Percentiles rank a stretch among this genome's conserved stretches.
phyloP scores from a whole-genome alignment of 2,888 invertebrate species.

The Lydus trimaculatus region DNA sequence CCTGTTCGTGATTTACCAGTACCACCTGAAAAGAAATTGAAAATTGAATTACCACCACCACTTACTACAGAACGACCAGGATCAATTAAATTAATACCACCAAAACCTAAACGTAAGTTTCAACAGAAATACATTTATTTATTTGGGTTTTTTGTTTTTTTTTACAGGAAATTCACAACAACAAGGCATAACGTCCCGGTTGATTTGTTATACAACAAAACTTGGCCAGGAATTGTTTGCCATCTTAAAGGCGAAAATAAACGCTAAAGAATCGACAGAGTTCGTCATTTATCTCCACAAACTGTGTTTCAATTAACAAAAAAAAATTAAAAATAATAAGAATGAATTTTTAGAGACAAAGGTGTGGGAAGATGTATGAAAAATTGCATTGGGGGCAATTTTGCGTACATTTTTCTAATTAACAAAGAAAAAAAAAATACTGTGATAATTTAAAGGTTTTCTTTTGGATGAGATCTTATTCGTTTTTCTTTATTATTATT shows the following conservation, averaged over 20 bases:
- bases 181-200: slow-evolving; percentile 36
- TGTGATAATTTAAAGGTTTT: neutral
- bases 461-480: slow-evolving; percentile 15
- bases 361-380: slow-evolving; percentile 18
- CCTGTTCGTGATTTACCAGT: slow-evolving; percentile 43
- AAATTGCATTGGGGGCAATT: slow-evolving; percentile 19
- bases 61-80: slow-evolving; percentile 76
- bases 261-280: slow-evolving; percentile 35
- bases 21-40: slow-evolving; percentile 81
- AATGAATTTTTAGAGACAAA: neutral
- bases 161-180: slow-evolving; percentile 43
- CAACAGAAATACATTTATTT: slow-evolving; percentile 34
- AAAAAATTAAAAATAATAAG: neutral
- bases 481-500: slow-evolving; percentile 3
- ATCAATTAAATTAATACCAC: slow-evolving; percentile 84
- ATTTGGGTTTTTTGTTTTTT: slow-evolving; percentile 42
- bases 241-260: slow-evolving; percentile 23
- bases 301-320: slow-evolving; percentile 7
- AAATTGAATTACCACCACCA: slow-evolving; percentile 60
- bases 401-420: slow-evolving; percentile 23
- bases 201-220: slow-evolving; percentile 20
- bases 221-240: slow-evolving; percentile 41
- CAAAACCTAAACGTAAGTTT: slow-evolving; percentile 92
- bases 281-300: slow-evolving; percentile 33
- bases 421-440: slow-evolving; percentile 4